Evolutionary conservation across 2,113 vertebrate species (phyloP).

Genomic region (Circaetus cinerascens): DNA sequence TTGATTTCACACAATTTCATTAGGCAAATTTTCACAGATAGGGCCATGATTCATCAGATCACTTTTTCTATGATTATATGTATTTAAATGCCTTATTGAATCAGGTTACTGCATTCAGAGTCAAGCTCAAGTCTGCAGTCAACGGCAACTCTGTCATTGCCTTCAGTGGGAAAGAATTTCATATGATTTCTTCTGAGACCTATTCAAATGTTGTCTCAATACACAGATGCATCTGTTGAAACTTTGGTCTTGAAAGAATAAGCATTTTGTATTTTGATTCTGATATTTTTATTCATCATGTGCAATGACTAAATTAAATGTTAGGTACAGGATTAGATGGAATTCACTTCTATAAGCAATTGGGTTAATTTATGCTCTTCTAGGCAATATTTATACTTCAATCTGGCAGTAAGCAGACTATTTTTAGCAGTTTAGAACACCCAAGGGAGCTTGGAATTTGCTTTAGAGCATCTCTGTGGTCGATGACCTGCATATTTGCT

Average conservation of each 20-base stretch:
- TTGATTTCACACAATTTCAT: conserved; percentile 48
- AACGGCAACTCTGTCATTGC: neutral
- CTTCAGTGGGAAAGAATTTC: neutral
- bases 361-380: neutral
- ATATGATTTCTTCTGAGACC: neutral
- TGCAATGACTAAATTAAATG: neutral
- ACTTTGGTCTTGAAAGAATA: neutral
- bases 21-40: conserved; percentile 10
- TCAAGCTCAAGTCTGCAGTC: neutral
- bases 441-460: neutral
- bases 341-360: neutral
- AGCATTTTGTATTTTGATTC: neutral
- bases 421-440: neutral
- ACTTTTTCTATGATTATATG: neutral
- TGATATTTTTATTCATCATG: neutral
- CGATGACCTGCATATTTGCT: neutral
- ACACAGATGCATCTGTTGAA: neutral
- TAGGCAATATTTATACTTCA: neutral
- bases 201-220: neutral
- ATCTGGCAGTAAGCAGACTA: neutral
- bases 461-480: neutral
- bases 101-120: neutral
- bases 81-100: neutral
- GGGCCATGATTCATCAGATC: neutral
- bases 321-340: neutral